Evolutionary conservation across 1,140 invertebrate genomes (phyloP).

Genomic region (Penaeus indicus): DNA sequence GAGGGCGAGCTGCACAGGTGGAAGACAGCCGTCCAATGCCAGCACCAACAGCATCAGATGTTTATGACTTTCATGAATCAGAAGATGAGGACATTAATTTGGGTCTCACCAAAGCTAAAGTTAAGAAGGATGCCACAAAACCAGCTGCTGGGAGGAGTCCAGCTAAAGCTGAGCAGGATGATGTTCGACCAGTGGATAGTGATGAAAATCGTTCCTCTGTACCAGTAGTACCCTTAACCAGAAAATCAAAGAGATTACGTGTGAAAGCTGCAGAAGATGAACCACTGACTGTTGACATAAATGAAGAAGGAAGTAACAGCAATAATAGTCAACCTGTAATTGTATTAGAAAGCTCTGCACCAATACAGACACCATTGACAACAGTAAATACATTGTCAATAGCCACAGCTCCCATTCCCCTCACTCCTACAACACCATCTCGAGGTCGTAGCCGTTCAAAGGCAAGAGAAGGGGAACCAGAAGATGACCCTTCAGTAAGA

Average conservation of each 20-base stretch:
- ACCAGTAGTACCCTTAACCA: conserved; percentile 13
- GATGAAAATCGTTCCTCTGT: conserved; percentile 29
- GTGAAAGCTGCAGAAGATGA: conserved; percentile 50
- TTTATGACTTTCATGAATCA: conserved; percentile 60
- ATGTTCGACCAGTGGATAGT: conserved; percentile 34
- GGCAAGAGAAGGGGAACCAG: conserved; percentile 29
- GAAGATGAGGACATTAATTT: conserved; percentile 59
- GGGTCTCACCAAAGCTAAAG: conserved; percentile 41
- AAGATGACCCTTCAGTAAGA: conserved; percentile 33
- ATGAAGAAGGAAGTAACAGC: conserved; percentile 29
- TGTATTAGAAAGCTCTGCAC: conserved; percentile 38
- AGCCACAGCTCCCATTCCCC: background rate
- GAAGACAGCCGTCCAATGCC: conserved; percentile 51
- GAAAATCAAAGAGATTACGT: conserved; percentile 46
- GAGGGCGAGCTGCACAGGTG: conserved; percentile 21
- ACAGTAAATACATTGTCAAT: conserved; percentile 18
- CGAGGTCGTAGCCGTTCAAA: conserved; percentile 44
- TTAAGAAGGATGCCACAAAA: conserved; percentile 44
- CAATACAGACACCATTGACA: conserved; percentile 13
- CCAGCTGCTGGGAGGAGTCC: conserved; percentile 33
- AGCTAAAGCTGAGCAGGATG: conserved; percentile 45
- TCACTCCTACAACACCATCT: background rate
- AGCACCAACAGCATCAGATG: conserved; percentile 44
- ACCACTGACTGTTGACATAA: background rate
- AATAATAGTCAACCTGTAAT: conserved; percentile 35